Percentiles rank a stretch among this genome's conserved stretches.
Evolutionary conservation across 1,140 invertebrate species (phyloP).

Genomic region (Dreissena polymorpha): DNA sequence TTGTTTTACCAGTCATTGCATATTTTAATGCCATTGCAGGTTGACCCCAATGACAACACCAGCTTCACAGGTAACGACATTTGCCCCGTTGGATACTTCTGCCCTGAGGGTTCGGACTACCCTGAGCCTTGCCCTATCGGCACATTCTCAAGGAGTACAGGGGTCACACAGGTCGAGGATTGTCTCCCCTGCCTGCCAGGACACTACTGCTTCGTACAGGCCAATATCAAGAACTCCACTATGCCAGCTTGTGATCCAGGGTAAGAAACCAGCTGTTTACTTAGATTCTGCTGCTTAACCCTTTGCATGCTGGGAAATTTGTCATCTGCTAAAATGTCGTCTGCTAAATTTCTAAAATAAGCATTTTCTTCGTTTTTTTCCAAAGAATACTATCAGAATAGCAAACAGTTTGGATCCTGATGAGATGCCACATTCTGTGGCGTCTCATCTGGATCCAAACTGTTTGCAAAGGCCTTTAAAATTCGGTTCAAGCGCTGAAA

Average conservation of each 20-base stretch:
- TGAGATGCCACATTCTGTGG: too few species aligned
- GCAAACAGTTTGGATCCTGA: too few species aligned
- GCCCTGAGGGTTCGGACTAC: conserved; percentile 72
- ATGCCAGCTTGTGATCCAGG: conserved; percentile 73
- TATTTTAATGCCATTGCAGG: conserved; percentile 47
- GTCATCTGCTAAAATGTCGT: too few species aligned
- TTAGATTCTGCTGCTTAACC: too few species aligned
- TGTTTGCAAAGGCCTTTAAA: too few species aligned
- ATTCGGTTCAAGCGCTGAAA: too few species aligned
- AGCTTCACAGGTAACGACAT: conserved; percentile 75
- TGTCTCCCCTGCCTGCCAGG: conserved; percentile 73
- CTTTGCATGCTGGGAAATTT: too few species aligned
- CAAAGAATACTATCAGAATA: too few species aligned
- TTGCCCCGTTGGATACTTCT: conserved; percentile 76
- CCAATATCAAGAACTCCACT: conserved; percentile 66
- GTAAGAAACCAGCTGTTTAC: conserved; percentile 53
- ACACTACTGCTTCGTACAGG: conserved; percentile 83
- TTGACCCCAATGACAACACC: conserved; percentile 65
- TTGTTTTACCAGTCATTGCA: too few species aligned
- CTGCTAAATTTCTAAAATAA: too few species aligned
- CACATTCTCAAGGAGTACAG: conserved; percentile 69
- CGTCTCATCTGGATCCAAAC: too few species aligned
- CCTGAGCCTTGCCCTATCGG: conserved; percentile 74
- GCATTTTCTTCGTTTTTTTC: too few species aligned
- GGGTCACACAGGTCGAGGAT: conserved; percentile 62